These are phyloP conservation scores for Apomyelois bistriatella DNA, from an alignment of 2,888 invertebrate genomes.

Conservation along the genomic window DNA sequence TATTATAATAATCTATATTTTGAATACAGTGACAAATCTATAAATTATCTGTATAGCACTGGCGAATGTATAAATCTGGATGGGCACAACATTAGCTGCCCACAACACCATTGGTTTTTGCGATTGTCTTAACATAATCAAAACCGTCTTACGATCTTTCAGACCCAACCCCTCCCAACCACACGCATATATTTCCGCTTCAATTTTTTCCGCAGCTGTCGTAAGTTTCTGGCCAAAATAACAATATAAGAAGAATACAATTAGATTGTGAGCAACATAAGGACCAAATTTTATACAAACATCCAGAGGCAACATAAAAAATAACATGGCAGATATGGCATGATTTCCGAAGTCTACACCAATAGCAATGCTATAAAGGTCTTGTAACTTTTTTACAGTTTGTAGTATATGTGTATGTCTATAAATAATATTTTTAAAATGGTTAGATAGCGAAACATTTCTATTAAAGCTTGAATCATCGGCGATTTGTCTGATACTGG, in stretches of 20 bases:
- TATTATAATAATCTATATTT: constrained; percentile 27
- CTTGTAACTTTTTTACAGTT: constrained; percentile 32
- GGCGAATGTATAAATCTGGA: constrained; percentile 38
- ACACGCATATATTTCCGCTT: constrained; percentile 37
- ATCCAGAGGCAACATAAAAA: constrained; percentile 36
- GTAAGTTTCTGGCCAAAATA: constrained; percentile 39
- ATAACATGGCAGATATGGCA: constrained; percentile 34
- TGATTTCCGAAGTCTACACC: constrained; percentile 33
- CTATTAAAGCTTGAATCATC: background rate
- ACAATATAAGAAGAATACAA: constrained; percentile 41
- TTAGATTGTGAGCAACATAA: constrained; percentile 29
- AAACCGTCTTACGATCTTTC: constrained; percentile 29
- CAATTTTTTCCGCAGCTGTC: constrained; percentile 38
- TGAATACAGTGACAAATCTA: constrained; percentile 40
- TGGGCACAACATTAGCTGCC: constrained; percentile 37
- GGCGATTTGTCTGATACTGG: constrained; percentile 16
- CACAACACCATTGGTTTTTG: constrained; percentile 37
- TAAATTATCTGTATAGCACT: constrained; percentile 39
- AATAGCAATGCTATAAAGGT: constrained; percentile 28
- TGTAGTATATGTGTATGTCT: constrained; percentile 31
- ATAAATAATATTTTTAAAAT: constrained; percentile 26
- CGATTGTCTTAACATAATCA: constrained; percentile 35
- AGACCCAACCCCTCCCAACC: constrained; percentile 39
- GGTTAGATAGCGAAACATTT: constrained; percentile 17
- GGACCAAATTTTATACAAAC: constrained; percentile 33